phyloP scores from a whole-genome alignment of 92 coral and sea anemone genomes.

The Montipora capitata region DNA sequence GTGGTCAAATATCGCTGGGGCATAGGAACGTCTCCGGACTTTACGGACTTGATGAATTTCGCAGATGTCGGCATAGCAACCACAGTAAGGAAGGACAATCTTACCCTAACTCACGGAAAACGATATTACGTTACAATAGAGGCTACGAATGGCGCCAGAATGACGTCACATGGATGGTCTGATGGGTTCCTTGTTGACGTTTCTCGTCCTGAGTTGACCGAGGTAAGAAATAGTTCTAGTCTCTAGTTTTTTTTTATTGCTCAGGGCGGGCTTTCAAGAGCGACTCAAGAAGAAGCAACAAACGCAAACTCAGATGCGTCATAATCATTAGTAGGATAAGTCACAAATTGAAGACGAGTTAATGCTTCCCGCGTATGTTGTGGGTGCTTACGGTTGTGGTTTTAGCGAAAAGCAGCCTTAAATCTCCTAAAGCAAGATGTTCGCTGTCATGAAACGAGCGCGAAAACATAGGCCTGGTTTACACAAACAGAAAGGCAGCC shows the following conservation, averaged over 20 bases:
- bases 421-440: too few species aligned
- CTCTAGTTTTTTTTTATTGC: background rate
- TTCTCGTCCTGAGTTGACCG: constrained; percentile 82
- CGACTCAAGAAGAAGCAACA: too few species aligned
- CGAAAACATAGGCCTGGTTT: too few species aligned
- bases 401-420: too few species aligned
- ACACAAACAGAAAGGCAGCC: too few species aligned
- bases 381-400: too few species aligned
- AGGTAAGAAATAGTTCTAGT: constrained; percentile 28
- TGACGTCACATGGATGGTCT: constrained; percentile 89
- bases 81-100: constrained; percentile 64
- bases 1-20: constrained; percentile 93
- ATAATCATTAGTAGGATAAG: too few species aligned
- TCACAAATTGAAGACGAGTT: too few species aligned
- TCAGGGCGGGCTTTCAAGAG: too few species aligned
- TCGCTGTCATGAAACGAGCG: too few species aligned
- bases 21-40: constrained; percentile 86
- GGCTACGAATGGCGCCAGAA: constrained; percentile 89
- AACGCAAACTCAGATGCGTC: too few species aligned
- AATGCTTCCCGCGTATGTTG: too few species aligned
- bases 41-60: constrained; percentile 80
- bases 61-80: constrained; percentile 77
- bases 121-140: constrained; percentile 92
- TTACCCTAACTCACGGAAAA: constrained; percentile 75
- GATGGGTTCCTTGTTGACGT: constrained; percentile 92